Percentiles rank a stretch among this genome's conserved stretches.
phyloP scores from a whole-genome alignment of 1,140 invertebrate genomes.

The Amyelois transitella region DNA sequence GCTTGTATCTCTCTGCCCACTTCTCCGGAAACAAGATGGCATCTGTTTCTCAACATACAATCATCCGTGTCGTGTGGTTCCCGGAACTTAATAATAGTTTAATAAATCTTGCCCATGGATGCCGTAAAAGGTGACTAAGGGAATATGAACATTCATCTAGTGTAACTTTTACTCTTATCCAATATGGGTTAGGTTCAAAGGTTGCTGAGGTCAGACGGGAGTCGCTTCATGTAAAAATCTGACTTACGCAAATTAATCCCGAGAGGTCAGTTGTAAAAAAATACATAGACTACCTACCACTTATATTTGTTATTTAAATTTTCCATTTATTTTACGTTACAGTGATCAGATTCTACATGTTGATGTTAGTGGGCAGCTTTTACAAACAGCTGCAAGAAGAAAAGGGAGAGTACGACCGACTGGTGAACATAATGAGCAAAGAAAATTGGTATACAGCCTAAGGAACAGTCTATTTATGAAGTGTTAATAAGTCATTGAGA shows the following conservation, averaged over 20 bases:
- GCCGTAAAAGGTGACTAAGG: neutral
- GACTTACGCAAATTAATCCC: neutral
- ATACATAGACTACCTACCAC: neutral
- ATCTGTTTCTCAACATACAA: too few relatives aligned
- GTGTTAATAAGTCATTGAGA: too few relatives aligned
- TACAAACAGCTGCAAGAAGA: constrained; percentile 44
- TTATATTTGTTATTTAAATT: neutral
- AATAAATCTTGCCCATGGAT: neutral
- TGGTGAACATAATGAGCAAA: constrained; percentile 26
- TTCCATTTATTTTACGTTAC: constrained; percentile 14
- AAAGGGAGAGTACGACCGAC: constrained; percentile 26
- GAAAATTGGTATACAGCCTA: constrained; percentile 34
- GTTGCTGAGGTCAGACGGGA: neutral
- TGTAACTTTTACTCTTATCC: neutral
- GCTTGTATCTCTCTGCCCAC: neutral
- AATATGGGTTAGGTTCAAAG: neutral
- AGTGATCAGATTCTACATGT: constrained; percentile 58
- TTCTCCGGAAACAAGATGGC: neutral
- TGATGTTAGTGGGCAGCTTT: constrained; percentile 49
- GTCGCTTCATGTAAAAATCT: neutral
- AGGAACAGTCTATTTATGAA: too few relatives aligned
- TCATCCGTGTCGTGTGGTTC: too few relatives aligned
- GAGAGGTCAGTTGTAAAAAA: neutral
- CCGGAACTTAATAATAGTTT: neutral
- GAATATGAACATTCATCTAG: too few relatives aligned